Evolutionary conservation across 2,113 vertebrate species (phyloP), one percentile per base, ranked within the genome.

Genomic region (Phoenicopterus ruber): DNA sequence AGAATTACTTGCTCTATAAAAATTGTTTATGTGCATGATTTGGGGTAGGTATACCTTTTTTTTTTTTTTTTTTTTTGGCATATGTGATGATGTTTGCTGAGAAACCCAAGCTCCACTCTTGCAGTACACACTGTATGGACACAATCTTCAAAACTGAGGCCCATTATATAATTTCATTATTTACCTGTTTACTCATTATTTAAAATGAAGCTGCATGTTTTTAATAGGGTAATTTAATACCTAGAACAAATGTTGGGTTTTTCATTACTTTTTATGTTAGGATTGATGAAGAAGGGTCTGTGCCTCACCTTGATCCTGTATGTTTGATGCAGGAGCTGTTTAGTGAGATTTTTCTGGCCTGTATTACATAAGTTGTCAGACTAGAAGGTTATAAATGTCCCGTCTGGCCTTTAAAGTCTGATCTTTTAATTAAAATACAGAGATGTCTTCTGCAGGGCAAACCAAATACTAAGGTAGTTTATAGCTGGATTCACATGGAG

Each of bases 361-460:
- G 3, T 50, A 47, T 88, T 81, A 59, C 16, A 7, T 74, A 88
- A 80, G 8, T 57, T 10, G 16, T 79, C 44, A 72, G 72, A 40
- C 40, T 52, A 63, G 59, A 55, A 90, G 32, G n/a, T 95, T 88
- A 72, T 67, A 67, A 74, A 88, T 93, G 61, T 57, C 36, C 15
- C 18, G 67, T 55, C 38, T 94, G 81, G 65, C 86, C 93, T 95
- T 96, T 82, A 67, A 84, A 89, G 62, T 47, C n/a, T 34, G 20
- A 62, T 87, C 50, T 94, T 90, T 90, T 94, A 89, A 67, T 95
- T 93, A 88, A 86, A 86, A 82, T 25, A 28, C 42, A 52, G 32
- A 9, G 18, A 25, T 79, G 54, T 63, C 17, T 96, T 86, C 57
- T 78, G 26, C 6, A 2, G 42, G 59, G n/a, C 67, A 55, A 42